A percentile compares a stretch with the other conserved stretches of the same genome.
Evolutionary conservation across 2,113 vertebrate genomes (phyloP).

Genomic region (Lagopus leucura): DNA sequence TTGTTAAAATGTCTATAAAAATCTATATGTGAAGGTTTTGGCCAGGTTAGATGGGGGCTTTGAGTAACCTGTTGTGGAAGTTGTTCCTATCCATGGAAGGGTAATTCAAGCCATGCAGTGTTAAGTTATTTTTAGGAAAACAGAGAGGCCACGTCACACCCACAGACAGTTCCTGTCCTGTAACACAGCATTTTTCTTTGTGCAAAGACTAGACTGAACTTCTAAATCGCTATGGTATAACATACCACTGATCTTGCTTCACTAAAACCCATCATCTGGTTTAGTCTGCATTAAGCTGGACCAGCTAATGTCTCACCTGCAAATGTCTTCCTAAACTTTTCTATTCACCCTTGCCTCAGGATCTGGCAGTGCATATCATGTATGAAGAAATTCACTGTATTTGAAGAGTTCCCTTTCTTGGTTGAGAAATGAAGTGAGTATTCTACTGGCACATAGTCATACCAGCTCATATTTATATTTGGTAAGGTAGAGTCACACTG

Average conservation of each 20-base stretch:
- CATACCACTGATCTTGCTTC: too few relatives aligned
- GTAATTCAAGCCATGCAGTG: background rate
- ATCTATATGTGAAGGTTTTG: background rate
- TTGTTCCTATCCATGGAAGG: background rate
- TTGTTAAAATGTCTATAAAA: background rate
- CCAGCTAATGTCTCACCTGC: background rate
- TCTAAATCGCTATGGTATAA: background rate
- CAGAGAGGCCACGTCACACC: too few relatives aligned
- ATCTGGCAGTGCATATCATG: rapidly evolving
- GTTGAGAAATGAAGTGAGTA: background rate
- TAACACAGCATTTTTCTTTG: background rate
- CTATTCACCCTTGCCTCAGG: too few relatives aligned
- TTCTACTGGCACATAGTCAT: background rate
- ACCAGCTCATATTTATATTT: background rate
- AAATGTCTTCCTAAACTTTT: background rate
- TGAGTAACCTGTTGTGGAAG: background rate
- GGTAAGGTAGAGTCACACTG: background rate
- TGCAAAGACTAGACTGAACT: background rate
- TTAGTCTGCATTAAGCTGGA: background rate
- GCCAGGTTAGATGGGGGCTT: background rate
- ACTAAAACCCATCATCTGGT: background rate
- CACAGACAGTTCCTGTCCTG: background rate
- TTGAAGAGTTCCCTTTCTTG: background rate
- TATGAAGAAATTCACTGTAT: too few relatives aligned
- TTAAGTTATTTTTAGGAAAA: background rate